Base-by-base conservation (phyloP, 1,140 invertebrate genomes). In the Meloidogyne hapla region DNA sequence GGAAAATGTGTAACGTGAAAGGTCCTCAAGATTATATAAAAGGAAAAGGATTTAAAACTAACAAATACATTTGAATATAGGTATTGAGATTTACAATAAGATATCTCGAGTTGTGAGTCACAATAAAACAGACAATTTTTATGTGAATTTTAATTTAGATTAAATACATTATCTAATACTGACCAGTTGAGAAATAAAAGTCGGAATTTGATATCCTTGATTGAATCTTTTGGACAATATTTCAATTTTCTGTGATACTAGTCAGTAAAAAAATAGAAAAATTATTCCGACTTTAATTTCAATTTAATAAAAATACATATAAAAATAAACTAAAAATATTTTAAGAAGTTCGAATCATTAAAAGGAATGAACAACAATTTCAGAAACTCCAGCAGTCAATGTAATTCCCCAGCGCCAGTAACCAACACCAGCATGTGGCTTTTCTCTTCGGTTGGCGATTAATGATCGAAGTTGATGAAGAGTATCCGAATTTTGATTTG, bases 391-490 rank as follows among this genome's bases (percentile, higher is more conserved):
- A 40, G 67, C 75, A 70, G 73, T 77, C 62, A 77, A 26, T 66
- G 76, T 77, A 25, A 77, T 77, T 48, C 69, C 84, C 84, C 84
- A 85, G 63, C 80, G 82, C 85, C 85, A 85, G 67, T 77, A 85
- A n/a, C 85, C 85, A 38, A 86, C 85, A 42, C 83, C 84, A 23
- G 76, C 38, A 28, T 87, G 83, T 15, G 84, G 83, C 9, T 80
- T 82, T n/a, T 77, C 71, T 23, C 84, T 79, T 12, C 84, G 78
- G 12, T 68, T 78, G 63, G 76, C 65, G 64, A 85, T 85, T 56
- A 85, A 71, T 1, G 76, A 72, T 25, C 84, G 82, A 21, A 85
- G 76, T 61, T 85, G 84, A 33, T 69, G 45, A 42, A 85, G 48
- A 9, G 84, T 85, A 21, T 84, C 83, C 3, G 84, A 84, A 62